Percentiles rank a stretch among this genome's conserved stretches.
phyloP scores from a whole-genome alignment of 2,888 invertebrate genomes.

The Drosophila paramelanica region DNA sequence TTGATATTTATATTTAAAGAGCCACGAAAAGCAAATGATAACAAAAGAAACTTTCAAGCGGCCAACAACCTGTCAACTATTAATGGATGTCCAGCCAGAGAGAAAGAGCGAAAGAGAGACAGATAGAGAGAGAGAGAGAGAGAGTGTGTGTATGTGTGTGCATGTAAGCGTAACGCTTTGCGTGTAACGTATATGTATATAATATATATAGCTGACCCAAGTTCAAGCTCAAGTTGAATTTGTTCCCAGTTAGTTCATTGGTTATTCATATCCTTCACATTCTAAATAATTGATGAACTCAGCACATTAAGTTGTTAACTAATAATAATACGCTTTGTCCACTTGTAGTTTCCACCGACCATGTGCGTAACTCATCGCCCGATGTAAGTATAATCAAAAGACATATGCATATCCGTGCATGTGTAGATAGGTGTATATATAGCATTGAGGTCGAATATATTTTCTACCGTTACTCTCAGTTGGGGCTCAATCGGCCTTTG shows the following conservation, averaged over 20 bases:
- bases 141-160: constrained; percentile 14
- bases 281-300: constrained; percentile 62
- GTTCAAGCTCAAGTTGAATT: constrained; percentile 64
- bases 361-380: constrained; percentile 79
- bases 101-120: not conserved
- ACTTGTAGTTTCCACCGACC: constrained; percentile 75
- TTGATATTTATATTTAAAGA: constrained; percentile 52
- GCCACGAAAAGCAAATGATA: constrained; percentile 40
- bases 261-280: constrained; percentile 54
- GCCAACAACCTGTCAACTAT: constrained; percentile 65
- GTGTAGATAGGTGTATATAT: constrained; percentile 7
- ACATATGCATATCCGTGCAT: not conserved
- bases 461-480: constrained; percentile 48
- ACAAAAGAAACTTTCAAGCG: constrained; percentile 67
- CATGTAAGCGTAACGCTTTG: not conserved
- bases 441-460: constrained; percentile 6
- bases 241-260: constrained; percentile 60
- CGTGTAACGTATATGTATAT: constrained; percentile 1
- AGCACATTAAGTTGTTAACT: constrained; percentile 45
- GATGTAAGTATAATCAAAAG: constrained; percentile 72
- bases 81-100: constrained; percentile 38
- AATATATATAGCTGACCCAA: constrained; percentile 21
- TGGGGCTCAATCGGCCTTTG: constrained; percentile 67
- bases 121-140: not conserved
- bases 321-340: constrained; percentile 63